These are phyloP conservation scores for Urocolius indicus DNA, from an alignment of 2,113 vertebrate genomes.

Conservation along the genomic window DNA sequence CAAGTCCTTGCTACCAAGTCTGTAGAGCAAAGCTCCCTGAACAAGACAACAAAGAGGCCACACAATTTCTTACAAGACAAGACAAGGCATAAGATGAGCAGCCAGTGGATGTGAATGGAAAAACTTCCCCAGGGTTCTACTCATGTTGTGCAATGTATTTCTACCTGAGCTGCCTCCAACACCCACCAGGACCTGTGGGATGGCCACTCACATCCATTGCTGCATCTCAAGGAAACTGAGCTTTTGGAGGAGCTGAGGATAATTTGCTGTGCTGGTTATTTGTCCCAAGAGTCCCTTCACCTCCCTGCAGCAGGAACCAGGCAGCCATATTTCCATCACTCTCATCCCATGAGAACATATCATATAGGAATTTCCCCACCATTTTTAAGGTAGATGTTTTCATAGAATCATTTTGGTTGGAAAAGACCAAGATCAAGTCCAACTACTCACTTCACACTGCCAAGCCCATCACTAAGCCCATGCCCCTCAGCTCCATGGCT, in stretches of 20 bases:
- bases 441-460: too few relatives aligned
- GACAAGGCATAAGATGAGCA: neutral
- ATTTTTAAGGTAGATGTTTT: neutral
- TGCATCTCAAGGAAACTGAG: neutral
- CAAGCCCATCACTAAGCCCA: too few relatives aligned
- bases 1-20: neutral
- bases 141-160: neutral
- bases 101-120: neutral
- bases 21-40: neutral
- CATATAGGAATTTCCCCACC: neutral
- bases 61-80: neutral
- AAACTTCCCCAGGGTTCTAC: neutral
- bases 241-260: neutral
- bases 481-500: too few relatives aligned
- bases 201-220: neutral
- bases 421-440: too few relatives aligned
- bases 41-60: neutral
- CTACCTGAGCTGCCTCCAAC: neutral
- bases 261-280: accelerated
- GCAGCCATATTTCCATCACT: neutral
- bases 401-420: too few relatives aligned
- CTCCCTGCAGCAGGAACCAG: neutral
- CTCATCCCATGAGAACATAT: neutral
- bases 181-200: neutral
- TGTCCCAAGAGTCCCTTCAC: neutral